phyloP scores from a whole-genome alignment of 2,888 invertebrate species.

The Clepsis dumicolana region DNA sequence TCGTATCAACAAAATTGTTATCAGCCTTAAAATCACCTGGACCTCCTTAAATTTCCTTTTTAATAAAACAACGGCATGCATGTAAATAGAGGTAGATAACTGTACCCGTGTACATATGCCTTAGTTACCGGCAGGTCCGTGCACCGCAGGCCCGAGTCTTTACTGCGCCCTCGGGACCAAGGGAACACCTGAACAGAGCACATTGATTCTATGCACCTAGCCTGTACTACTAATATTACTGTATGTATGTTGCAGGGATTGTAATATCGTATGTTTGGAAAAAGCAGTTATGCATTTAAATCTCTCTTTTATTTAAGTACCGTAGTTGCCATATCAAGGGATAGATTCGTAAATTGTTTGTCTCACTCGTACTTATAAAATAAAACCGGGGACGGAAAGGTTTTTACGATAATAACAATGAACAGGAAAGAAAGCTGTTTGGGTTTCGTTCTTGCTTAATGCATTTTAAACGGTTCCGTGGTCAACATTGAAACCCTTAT shows the following conservation, averaged over 20 bases:
- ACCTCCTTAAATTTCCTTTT: conserved; percentile 5
- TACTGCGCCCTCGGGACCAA: conserved; percentile 63
- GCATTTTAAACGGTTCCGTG: no score
- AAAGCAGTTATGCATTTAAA: not conserved
- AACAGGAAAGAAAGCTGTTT: no score
- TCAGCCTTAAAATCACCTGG: not conserved
- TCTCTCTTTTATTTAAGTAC: no score
- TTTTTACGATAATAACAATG: no score
- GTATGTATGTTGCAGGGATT: not conserved
- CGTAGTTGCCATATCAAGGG: no score
- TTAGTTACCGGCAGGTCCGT: conserved; percentile 37
- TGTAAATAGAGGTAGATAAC: conserved; percentile 9
- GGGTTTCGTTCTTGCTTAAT: no score
- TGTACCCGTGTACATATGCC: conserved; percentile 30
- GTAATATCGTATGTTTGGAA: not conserved
- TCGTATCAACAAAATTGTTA: not conserved
- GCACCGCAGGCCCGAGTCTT: conserved; percentile 53
- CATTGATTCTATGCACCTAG: conserved; percentile 59
- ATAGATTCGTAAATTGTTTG: no score
- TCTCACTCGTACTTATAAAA: no score
- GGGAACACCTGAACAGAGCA: conserved; percentile 63
- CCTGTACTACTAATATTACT: conserved; percentile 2
- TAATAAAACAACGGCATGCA: conserved; percentile 29
- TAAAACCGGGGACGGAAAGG: no score
- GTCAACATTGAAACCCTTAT: no score